phyloP scores from a whole-genome alignment of 2,113 vertebrate genomes.

The Chloebia gouldiae region DNA sequence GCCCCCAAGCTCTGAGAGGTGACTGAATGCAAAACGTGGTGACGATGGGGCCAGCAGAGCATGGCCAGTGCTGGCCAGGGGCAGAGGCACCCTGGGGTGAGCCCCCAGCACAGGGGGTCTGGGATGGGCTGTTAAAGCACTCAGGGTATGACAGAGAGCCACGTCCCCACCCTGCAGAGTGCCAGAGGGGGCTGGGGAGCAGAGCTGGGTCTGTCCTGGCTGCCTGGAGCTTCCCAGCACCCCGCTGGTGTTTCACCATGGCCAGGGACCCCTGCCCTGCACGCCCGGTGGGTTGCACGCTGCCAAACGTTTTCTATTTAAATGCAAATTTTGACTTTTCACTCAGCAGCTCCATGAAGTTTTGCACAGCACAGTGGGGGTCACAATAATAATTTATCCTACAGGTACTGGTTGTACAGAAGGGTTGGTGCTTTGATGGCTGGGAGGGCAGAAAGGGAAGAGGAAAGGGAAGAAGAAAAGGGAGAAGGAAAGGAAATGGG shows the following conservation, averaged over 20 bases:
- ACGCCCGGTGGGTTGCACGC: neutral
- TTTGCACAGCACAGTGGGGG: slow-evolving; percentile 68
- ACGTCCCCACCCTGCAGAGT: rapidly evolving
- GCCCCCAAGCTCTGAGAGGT: rapidly evolving
- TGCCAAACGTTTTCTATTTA: slow-evolving; percentile 73
- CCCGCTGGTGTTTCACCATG: neutral
- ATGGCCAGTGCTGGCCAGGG: neutral
- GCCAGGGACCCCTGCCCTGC: neutral
- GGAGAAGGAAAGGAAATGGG: neutral
- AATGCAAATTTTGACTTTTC: slow-evolving; percentile 85
- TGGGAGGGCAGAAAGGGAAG: neutral
- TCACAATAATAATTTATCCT: slow-evolving; percentile 78
- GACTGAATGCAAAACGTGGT: neutral
- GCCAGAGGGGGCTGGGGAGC: rapidly evolving
- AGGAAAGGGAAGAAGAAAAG: rapidly evolving
- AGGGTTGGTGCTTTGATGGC: neutral
- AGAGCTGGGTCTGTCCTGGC: neutral
- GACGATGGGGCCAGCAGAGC: neutral
- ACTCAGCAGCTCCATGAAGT: slow-evolving; percentile 68
- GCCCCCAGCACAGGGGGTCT: rapidly evolving
- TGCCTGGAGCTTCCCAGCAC: neutral
- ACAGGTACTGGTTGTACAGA: slow-evolving; percentile 67
- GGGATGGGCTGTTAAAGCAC: neutral
- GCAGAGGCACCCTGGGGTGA: neutral
- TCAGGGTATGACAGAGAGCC: rapidly evolving